Conservation (phyloP, 2,797 vertebrate species). For the Leucoraja ocellata region DNA sequence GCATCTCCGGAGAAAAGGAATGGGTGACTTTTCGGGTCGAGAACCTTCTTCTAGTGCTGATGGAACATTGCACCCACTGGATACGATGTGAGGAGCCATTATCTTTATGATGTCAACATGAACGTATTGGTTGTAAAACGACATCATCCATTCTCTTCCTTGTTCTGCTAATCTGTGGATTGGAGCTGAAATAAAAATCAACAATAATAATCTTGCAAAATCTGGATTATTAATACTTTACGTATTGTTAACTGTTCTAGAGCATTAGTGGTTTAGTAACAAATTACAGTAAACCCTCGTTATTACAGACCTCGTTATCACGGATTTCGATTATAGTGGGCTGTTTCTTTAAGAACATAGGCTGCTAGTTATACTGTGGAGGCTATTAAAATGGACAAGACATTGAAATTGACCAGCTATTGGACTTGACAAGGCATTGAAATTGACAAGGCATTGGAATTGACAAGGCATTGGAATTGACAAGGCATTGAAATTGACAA, state of each 20-base stretch:
- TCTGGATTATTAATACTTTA: background rate
- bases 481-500: no score
- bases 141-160: background rate
- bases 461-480: no score
- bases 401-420: no score
- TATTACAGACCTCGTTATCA: no score
- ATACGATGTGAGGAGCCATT: background rate
- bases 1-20: no score
- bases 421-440: no score
- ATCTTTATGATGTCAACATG: background rate
- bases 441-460: no score
- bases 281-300: background rate
- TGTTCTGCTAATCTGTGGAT: background rate
- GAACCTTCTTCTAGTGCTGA: background rate
- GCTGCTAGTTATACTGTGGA: no score
- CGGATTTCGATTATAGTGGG: no score
- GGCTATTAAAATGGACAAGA: no score
- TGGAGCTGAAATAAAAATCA: background rate
- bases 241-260: background rate
- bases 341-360: no score
- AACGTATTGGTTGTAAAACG: background rate
- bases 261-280: background rate
- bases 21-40: no score
- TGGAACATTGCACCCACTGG: constrained; percentile 20
- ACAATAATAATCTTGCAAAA: background rate